These are phyloP conservation scores for Dromas ardeola DNA, from an alignment of 2,113 vertebrate species.

Conservation along the genomic window DNA sequence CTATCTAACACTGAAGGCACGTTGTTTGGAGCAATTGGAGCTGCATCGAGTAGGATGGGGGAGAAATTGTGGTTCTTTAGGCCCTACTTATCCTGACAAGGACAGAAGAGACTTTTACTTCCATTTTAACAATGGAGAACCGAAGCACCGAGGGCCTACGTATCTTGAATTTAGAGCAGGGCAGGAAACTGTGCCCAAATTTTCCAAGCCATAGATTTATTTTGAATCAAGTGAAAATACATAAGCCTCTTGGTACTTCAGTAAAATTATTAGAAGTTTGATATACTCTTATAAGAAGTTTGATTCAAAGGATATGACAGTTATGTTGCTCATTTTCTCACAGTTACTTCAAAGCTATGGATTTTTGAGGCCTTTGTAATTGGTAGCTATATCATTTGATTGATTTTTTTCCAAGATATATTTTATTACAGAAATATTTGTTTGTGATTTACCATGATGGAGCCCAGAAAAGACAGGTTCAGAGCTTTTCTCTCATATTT, in stretches of 20 bases:
- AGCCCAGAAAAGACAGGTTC: background rate
- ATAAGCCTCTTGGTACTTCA: background rate
- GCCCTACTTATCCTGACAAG: background rate
- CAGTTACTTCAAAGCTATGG: background rate
- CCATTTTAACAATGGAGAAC: background rate
- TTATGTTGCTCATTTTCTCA: background rate
- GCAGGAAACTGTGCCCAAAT: background rate
- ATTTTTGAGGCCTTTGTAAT: background rate
- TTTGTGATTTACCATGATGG: background rate
- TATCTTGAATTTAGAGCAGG: background rate
- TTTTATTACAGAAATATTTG: background rate
- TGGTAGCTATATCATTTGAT: background rate
- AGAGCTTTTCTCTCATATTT: background rate
- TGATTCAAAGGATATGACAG: background rate
- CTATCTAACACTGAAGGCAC: background rate
- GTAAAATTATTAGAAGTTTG: background rate
- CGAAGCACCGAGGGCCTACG: accelerated
- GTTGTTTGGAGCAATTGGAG: background rate
- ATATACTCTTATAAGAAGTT: background rate
- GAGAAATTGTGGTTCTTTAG: background rate
- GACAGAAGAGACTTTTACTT: background rate
- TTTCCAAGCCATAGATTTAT: background rate
- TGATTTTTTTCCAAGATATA: background rate
- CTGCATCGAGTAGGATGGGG: background rate
- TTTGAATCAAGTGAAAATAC: background rate